Base-by-base conservation (phyloP, 2,888 invertebrate species). In the Ecliptopera silaceata region DNA sequence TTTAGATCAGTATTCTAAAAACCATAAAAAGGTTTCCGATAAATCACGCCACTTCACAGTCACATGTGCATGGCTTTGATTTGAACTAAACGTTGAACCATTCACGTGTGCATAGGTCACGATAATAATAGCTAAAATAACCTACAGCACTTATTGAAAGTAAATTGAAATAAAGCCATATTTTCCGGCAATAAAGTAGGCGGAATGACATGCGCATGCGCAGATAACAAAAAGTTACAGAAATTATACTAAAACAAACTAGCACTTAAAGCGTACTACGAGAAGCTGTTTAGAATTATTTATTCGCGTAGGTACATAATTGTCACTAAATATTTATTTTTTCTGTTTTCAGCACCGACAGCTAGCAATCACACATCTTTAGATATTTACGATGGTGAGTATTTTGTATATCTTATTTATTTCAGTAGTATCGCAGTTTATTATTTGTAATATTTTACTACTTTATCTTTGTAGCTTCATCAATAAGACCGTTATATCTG, bases 331-430 rank as follows among this genome's bases (percentile, higher is more conserved):
- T 4, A 26, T 22, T 26, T 29, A 46, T 43, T 45, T 74, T 72
- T 81, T 80, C 82, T 80, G 68, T 72, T 94, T 94, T 69, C 93
- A 95, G 95, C 95, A 82, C 95, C 95, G 65, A 87, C 94, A 71
- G 80, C 93, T 63, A 91, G 92, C 76, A 93, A 94, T 71, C 92
- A 92, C 69, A 92, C 94, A 62, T 92, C 93, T 73, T 84, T 94
- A 79, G 94, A 94, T 82, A 90, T 93, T 78, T 94, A 94, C 79
- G 93, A 94, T 80, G 86, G 90, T 90, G 73, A 75, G 82, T 71
- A 55, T 17, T n/a, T 15, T 22, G 10, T 8, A 26, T 8, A 26
- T 8, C 10, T 26, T 26, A n/a, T n/a, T n/a, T 5, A 4, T 26
- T 26, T 26, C 26, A 26, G 6, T 26, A 26, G 26, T 26, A 26